Evolutionary conservation across 2,113 vertebrate species (phyloP).

Genomic region (Columba livia): DNA sequence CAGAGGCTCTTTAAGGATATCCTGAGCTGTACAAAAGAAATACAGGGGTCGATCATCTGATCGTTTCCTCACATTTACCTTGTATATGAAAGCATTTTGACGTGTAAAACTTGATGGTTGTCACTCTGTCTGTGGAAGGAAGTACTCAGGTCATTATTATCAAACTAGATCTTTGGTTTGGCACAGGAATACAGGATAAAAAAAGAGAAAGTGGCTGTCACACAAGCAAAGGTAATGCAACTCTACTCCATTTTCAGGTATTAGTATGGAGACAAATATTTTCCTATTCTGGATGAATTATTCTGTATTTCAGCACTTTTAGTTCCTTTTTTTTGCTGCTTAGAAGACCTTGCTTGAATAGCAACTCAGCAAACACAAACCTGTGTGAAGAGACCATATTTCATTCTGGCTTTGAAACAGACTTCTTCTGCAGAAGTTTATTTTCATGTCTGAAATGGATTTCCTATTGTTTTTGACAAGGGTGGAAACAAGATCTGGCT

Average conservation of each 20-base stretch:
- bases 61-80: background rate
- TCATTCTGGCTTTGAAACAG: slow-evolving; percentile 30
- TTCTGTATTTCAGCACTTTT: slow-evolving; percentile 37
- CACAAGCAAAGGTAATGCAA: background rate
- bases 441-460: slow-evolving; percentile 52
- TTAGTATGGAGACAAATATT: slow-evolving; percentile 2
- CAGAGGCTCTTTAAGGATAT: background rate
- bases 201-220: background rate
- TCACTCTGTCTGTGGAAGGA: background rate
- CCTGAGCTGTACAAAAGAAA: background rate
- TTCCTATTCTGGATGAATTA: background rate
- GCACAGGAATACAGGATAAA: background rate
- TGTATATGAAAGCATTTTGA: background rate
- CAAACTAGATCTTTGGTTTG: background rate
- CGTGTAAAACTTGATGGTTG: background rate
- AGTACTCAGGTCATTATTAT: background rate
- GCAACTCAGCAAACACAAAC: background rate
- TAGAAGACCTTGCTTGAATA: background rate
- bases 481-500: slow-evolving; percentile 6
- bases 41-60: background rate
- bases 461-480: slow-evolving; percentile 55
- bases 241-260: background rate
- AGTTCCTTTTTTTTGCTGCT: background rate
- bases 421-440: slow-evolving; percentile 23
- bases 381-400: background rate